phyloP scores from a whole-genome alignment of 2,113 vertebrate genomes.

The Dasypus novemcinctus region DNA sequence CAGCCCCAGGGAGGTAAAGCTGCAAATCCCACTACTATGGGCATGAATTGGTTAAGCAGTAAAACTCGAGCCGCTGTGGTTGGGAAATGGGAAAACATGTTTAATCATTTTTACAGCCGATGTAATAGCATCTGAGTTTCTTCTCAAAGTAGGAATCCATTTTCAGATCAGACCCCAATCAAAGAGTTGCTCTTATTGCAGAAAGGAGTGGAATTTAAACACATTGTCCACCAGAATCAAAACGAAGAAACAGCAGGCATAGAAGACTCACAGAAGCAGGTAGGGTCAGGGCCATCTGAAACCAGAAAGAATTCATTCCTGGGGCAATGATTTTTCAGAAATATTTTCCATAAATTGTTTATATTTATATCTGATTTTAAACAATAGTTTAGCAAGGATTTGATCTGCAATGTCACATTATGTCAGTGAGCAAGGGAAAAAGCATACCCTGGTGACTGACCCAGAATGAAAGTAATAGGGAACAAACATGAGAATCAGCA shows the following conservation, averaged over 20 bases:
- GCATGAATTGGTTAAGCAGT: background rate
- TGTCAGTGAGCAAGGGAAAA: background rate
- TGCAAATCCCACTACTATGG: background rate
- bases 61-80: background rate
- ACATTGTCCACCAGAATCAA: background rate
- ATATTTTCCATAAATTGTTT: background rate
- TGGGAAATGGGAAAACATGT: background rate
- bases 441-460: background rate
- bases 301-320: background rate
- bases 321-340: background rate
- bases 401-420: background rate
- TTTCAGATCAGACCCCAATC: conserved; percentile 38
- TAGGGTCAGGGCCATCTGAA: background rate
- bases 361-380: background rate
- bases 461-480: background rate
- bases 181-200: background rate
- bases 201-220: background rate
- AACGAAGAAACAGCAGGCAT: background rate
- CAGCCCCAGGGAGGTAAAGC: background rate
- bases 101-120: conserved; percentile 1
- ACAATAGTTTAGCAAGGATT: background rate
- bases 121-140: background rate
- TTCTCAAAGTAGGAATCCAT: conserved; percentile 15
- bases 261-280: accelerated
- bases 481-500: background rate